Evolutionary conservation across 2,113 vertebrate genomes (phyloP).

Genomic region (Sinocyclocheilus rhinocerous): DNA sequence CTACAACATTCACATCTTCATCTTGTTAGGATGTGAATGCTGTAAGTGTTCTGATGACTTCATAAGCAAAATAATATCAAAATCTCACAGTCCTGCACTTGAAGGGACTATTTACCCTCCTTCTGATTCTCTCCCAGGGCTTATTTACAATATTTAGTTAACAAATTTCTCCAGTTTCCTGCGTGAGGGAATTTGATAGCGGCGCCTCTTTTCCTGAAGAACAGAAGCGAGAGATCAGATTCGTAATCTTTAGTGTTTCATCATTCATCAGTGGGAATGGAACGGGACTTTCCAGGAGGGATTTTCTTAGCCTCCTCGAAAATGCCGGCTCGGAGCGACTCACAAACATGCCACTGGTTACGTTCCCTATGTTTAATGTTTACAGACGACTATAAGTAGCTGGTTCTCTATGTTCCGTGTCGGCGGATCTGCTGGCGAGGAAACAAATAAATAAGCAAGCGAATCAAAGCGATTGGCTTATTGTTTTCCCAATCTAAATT

Average conservation of each 20-base stretch:
- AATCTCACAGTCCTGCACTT: slow-evolving; percentile 35
- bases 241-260: slow-evolving; percentile 69
- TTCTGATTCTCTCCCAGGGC: slow-evolving; percentile 31
- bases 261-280: slow-evolving; percentile 63
- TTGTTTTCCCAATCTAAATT: slow-evolving; percentile 76
- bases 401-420: slow-evolving; percentile 72
- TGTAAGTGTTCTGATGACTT: slow-evolving; percentile 4
- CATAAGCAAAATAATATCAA: slow-evolving; percentile 18
- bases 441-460: slow-evolving; percentile 76
- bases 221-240: slow-evolving; percentile 60
- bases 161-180: slow-evolving; percentile 68
- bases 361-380: slow-evolving; percentile 72
- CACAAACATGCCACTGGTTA: slow-evolving; percentile 61
- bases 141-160: slow-evolving; percentile 63
- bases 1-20: not conserved
- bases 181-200: slow-evolving; percentile 57
- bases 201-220: slow-evolving; percentile 63
- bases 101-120: slow-evolving; percentile 52
- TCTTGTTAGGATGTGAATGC: not conserved
- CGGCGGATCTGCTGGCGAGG: slow-evolving; percentile 68
- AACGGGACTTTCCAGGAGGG: slow-evolving; percentile 70
- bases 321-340: slow-evolving; percentile 29
- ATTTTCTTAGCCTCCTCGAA: slow-evolving; percentile 50
- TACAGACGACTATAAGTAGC: slow-evolving; percentile 71
- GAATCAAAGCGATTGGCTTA: slow-evolving; percentile 74